A percentile compares a stretch with the other conserved stretches of the same genome.
Conservation (phyloP, 92 coral and sea anemone species). For the Palythoa grandis region DNA sequence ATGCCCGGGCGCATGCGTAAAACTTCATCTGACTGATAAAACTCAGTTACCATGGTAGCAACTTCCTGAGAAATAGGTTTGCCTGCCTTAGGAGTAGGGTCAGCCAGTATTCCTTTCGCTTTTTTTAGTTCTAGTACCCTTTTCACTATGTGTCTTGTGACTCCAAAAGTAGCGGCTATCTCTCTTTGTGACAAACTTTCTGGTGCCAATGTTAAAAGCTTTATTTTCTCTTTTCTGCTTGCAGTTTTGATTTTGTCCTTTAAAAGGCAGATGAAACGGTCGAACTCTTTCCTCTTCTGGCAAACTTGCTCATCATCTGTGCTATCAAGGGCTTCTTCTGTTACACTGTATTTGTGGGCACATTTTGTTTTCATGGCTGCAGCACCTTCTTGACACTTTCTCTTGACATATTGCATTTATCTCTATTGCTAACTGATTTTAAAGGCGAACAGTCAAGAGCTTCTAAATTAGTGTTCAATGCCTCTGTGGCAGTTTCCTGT, state of each 20-base stretch:
- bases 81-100: constrained; percentile 4
- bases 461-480: constrained; percentile 30
- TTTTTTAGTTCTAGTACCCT: constrained; percentile 14
- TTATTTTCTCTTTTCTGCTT: constrained; percentile 26
- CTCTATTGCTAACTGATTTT: constrained; percentile 29
- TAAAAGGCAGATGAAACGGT: constrained; percentile 28
- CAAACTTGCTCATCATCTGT: constrained; percentile 10
- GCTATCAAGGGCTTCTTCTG: constrained; percentile 6
- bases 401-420: constrained; percentile 32
- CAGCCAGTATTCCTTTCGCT: constrained; percentile 18
- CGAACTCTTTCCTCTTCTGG: constrained; percentile 29
- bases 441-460: constrained; percentile 35
- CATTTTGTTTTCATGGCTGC: constrained; percentile 30
- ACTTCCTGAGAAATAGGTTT: constrained; percentile 3
- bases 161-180: constrained; percentile 4
- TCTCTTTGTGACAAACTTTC: constrained; percentile 9
- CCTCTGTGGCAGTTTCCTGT: constrained; percentile 34
- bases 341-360: constrained; percentile 9
- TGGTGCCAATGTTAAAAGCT: constrained; percentile 17
- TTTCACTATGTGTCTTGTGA: constrained; percentile 15
- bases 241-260: constrained; percentile 17
- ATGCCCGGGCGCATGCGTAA: constrained; percentile 26
- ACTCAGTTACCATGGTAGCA: background rate
- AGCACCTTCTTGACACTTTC: constrained; percentile 25
- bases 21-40: background rate